These are phyloP conservation scores for Ennomos fuscantarius DNA, from an alignment of 2,888 invertebrate species.

Conservation along the genomic window DNA sequence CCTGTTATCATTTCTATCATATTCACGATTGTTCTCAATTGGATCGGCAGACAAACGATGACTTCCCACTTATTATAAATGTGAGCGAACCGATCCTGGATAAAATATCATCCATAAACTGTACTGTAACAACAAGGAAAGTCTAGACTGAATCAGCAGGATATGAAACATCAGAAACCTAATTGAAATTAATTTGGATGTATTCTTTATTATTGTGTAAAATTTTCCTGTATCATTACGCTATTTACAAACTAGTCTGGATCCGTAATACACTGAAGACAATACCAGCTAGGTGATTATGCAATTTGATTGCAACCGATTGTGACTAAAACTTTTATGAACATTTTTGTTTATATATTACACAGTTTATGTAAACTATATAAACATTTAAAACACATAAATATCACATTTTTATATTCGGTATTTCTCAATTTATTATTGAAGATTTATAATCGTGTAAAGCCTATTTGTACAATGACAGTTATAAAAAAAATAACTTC, in stretches of 20 bases:
- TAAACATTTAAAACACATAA: too few relatives aligned
- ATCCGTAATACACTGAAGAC: neutral
- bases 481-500: too few relatives aligned
- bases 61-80: slow-evolving; percentile 17
- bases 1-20: slow-evolving; percentile 14
- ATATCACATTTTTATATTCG: too few relatives aligned
- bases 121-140: slow-evolving; percentile 1
- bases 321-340: too few relatives aligned
- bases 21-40: slow-evolving; percentile 32
- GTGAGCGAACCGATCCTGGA: slow-evolving; percentile 18
- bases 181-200: slow-evolving; percentile 6
- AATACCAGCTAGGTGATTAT: too few relatives aligned
- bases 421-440: too few relatives aligned
- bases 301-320: too few relatives aligned
- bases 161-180: slow-evolving; percentile 7
- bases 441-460: too few relatives aligned
- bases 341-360: too few relatives aligned
- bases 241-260: neutral
- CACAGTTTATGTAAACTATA: too few relatives aligned
- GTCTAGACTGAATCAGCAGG: slow-evolving; percentile 9
- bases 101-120: slow-evolving; percentile 20
- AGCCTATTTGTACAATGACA: too few relatives aligned
- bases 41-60: slow-evolving; percentile 23
- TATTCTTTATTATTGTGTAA: slow-evolving; percentile 21
- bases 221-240: slow-evolving; percentile 7